A percentile compares a stretch with the other conserved stretches of the same genome.
These are phyloP conservation scores for Temnothorax longispinosus DNA, from an alignment of 1,140 invertebrate species.

Conservation along the genomic window DNA sequence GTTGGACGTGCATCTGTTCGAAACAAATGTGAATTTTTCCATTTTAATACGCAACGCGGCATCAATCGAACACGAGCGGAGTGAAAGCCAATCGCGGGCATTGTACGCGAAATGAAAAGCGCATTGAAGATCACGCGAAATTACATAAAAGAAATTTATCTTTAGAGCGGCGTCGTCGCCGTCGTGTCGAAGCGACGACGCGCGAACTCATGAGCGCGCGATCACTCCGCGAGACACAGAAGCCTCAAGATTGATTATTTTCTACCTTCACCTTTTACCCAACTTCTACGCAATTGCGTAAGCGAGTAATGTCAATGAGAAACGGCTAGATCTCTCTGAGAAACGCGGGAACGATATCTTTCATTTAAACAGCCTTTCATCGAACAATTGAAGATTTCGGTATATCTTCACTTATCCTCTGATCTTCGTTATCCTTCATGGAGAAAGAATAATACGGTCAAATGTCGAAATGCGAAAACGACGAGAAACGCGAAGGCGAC, in stretches of 20 bases:
- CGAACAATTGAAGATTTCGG: not conserved
- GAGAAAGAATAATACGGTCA: not conserved
- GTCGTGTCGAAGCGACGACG: too few species aligned
- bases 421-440: not conserved
- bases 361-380: not conserved
- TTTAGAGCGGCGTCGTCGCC: not conserved
- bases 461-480: too few species aligned
- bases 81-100: conserved; percentile 49
- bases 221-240: not conserved
- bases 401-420: not conserved
- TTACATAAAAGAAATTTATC: conserved; percentile 54
- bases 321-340: not conserved
- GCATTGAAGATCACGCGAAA: conserved; percentile 23
- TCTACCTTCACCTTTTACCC: conserved; percentile 39
- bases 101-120: conserved; percentile 46
- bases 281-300: conserved; percentile 14
- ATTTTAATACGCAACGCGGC: conserved; percentile 5
- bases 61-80: conserved; percentile 25
- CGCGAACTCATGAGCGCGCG: not conserved
- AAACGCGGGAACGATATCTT: not conserved
- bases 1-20: not conserved
- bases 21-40: conserved; percentile 21
- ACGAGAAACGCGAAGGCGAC: not conserved
- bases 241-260: conserved; percentile 23
- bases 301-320: conserved; percentile 13